A percentile compares a stretch with the other conserved stretches of the same genome.
Conservation (phyloP, 1,140 invertebrate species). For the Sycobia sp. region DNA sequence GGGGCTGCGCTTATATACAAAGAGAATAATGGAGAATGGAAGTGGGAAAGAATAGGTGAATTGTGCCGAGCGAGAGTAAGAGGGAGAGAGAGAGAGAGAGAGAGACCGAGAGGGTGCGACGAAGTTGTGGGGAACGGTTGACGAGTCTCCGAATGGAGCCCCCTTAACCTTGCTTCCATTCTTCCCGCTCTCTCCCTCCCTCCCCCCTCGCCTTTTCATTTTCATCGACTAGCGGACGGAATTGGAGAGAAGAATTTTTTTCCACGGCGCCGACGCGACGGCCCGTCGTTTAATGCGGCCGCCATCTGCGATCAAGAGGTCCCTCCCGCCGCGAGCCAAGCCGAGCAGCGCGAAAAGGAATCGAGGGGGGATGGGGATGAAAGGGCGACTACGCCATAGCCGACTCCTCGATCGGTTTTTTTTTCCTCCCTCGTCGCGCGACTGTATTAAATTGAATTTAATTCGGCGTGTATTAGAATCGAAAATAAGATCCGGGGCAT, state of each 20-base stretch:
- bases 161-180: not conserved
- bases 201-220: not conserved
- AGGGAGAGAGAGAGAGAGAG: no score
- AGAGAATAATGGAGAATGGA: not conserved
- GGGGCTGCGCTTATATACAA: not conserved
- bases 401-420: no score
- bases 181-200: not conserved
- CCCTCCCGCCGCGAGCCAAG: no score
- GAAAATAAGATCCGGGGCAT: no score
- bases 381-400: no score
- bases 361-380: no score
- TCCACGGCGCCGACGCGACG: not conserved
- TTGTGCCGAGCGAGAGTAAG: not conserved
- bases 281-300: not conserved
- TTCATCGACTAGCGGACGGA: not conserved
- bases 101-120: no score
- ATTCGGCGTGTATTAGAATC: no score
- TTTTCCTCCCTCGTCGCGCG: no score
- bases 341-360: no score
- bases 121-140: not conserved
- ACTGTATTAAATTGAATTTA: no score
- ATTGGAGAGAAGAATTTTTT: conserved; percentile 15
- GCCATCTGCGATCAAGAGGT: no score
- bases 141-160: conserved; percentile 6
- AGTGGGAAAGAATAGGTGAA: not conserved